Evolutionary conservation across 2,888 invertebrate species (phyloP), one percentile per base, ranked within the genome.

Genomic region (Polydrusus cervinus): DNA sequence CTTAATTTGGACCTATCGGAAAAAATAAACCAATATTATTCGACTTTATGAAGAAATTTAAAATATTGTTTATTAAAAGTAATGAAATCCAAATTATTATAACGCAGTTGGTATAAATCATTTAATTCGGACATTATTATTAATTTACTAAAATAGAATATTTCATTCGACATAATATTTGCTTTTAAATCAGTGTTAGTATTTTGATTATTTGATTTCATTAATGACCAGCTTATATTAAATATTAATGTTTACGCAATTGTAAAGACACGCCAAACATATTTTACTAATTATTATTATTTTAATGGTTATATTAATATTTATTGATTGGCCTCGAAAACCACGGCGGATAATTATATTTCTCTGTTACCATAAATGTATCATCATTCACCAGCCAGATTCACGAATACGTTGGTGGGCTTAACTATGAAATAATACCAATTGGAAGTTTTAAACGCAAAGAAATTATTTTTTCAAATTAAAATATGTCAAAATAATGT

Each of bases 271-370:
- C 20, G 20, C 51, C 13, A 25, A 30, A 30, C 25, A 53, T 30
- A 30, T 53, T 25, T 30, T 53, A 30, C n/a, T 20, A 53, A 53
- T 53, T 11, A 53, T 53, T 53, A 53, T 53, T 30, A 53, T 53
- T 53, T 53, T 53, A 53, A 25, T 53, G 53, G 30, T 53, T 51
- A 5, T 53, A 53, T 53, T 53, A 53, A 53, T 53, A 20, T 30
- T 30, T 53, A 53, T 53, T 53, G 25, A 53, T 30, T 20, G 25
- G 0, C n/a, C 53, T 20, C 25, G 13, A 25, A 53, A 53, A 53
- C 53, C 53, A 30, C 30, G 1, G 34, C 34, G 3, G 9, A 47
- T 53, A 25, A 53, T 53, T 53, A 7, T 25, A 53, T 53, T 53
- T 53, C 25, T n/a, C n/a, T 30, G 43, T 3, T n/a, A n/a, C 13